phyloP scores from a whole-genome alignment of 2,888 invertebrate species.

The Corbicula japonica region DNA sequence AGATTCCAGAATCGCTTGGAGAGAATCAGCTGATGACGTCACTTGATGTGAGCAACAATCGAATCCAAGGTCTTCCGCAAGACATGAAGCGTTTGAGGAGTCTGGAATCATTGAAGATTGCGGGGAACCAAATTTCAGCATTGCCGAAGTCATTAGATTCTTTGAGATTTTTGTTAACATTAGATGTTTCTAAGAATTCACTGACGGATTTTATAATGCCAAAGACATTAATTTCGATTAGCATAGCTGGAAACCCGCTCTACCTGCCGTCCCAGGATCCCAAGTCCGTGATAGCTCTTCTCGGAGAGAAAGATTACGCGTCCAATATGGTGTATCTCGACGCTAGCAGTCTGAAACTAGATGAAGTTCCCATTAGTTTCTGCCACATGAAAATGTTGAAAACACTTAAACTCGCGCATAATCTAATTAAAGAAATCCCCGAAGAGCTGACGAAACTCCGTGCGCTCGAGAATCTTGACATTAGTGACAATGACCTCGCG shows the following conservation, averaged over 20 bases:
- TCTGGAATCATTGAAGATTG: slow-evolving; percentile 72
- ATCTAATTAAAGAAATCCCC: slow-evolving; percentile 76
- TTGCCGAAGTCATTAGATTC: slow-evolving; percentile 80
- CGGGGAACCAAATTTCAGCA: slow-evolving; percentile 76
- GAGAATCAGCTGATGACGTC: slow-evolving; percentile 79
- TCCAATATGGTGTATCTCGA: slow-evolving; percentile 77
- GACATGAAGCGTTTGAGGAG: slow-evolving; percentile 76
- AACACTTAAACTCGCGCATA: slow-evolving; percentile 77
- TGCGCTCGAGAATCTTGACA: slow-evolving; percentile 77
- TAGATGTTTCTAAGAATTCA: slow-evolving; percentile 80
- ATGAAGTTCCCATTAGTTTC: slow-evolving; percentile 76
- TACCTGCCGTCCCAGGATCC: slow-evolving; percentile 73
- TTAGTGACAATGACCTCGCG: slow-evolving; percentile 76
- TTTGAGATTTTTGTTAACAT: slow-evolving; percentile 75
- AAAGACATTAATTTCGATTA: slow-evolving; percentile 74
- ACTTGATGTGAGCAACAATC: slow-evolving; percentile 76
- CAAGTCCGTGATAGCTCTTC: slow-evolving; percentile 72
- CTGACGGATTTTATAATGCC: slow-evolving; percentile 80
- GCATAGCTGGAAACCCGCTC: slow-evolving; percentile 80
- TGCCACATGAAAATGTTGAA: slow-evolving; percentile 78
- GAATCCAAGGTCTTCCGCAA: slow-evolving; percentile 75
- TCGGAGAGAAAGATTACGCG: slow-evolving; percentile 79
- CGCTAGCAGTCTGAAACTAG: slow-evolving; percentile 78
- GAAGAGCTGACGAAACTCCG: slow-evolving; percentile 78
- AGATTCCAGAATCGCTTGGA: slow-evolving; percentile 81